Evolutionary conservation across 1,140 invertebrate species (phyloP), one percentile per base, ranked within the genome.

Genomic region (Ceratitis capitata): DNA sequence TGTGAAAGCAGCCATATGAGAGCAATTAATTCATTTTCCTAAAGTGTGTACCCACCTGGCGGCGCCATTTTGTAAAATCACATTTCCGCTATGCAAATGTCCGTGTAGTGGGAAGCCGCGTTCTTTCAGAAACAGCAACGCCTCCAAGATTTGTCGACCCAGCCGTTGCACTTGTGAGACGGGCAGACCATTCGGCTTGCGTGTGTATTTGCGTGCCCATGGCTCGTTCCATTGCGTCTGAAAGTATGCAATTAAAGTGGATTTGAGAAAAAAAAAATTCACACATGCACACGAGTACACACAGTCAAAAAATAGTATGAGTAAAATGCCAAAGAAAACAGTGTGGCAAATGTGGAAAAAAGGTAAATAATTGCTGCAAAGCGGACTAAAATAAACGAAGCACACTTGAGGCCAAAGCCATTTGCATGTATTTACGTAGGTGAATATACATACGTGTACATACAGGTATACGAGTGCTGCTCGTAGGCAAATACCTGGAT

Each of bases 31-130:
- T 78, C 3, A 78, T 26, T 53, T 53, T 32, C n/a, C 26, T 83
- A 12, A 49, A 64, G 47, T 26, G 47, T 26, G 23, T 84, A 88
- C 88, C 89, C 85, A 94, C 94, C 94, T 91, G 19, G 97, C 97
- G 0, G 97, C 96, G 2, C 97, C 97, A 91, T 98, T 97, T 89
- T 98, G 97, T 29, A 98, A 93, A 86, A 98, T 96, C 10, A 98
- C 95, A 92, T 98, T 98, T 42, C 97, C 97, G 39, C 96, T 96
- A 91, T 98, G 97, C 69, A 98, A 92, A 92, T 98, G 96, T 47
- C 95, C 94, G 87, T 97, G 97, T 5, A 95, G 94, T 7, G 97
- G 97, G 92, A 98, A 98, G 42, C 97, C 96, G 88, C 96, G 95
- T 87, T 97, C 96, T 89, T 96, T 95, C 1, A 98, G 93, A 91